Conservation (phyloP, 2,888 invertebrate species). For the Erebia aethiops region DNA sequence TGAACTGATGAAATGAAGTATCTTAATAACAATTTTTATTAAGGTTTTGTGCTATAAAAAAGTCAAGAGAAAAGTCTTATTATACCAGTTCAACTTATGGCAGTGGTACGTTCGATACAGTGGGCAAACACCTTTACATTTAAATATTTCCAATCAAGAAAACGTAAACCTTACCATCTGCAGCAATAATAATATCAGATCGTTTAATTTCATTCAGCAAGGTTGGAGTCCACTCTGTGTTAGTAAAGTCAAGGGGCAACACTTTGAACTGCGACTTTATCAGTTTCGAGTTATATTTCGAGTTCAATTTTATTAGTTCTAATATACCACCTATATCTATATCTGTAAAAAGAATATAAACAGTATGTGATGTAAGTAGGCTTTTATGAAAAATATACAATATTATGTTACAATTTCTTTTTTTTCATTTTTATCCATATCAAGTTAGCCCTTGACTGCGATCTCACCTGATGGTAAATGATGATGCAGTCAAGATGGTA, state of each 20-base stretch:
- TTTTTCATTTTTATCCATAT: too few relatives aligned
- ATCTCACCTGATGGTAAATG: too few relatives aligned
- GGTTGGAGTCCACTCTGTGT: slow-evolving; percentile 79
- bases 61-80: too few relatives aligned
- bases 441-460: too few relatives aligned
- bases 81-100: too few relatives aligned
- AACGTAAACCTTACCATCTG: slow-evolving; percentile 86
- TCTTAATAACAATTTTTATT: too few relatives aligned
- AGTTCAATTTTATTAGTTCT: slow-evolving; percentile 87
- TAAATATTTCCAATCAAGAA: background rate
- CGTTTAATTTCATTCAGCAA: slow-evolving; percentile 81
- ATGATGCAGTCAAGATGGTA: too few relatives aligned
- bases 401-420: too few relatives aligned
- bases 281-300: slow-evolving; percentile 84
- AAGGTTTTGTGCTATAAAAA: too few relatives aligned
- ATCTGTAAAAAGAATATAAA: slow-evolving; percentile 74
- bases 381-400: too few relatives aligned
- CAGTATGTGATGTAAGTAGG: too few relatives aligned
- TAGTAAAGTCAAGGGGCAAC: slow-evolving; percentile 87
- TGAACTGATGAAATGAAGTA: too few relatives aligned
- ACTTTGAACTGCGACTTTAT: slow-evolving; percentile 84
- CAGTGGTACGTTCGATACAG: background rate
- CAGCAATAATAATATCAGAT: slow-evolving; percentile 88
- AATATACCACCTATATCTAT: slow-evolving; percentile 89
- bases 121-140: background rate